Conservation (phyloP, 2,888 invertebrate species). For the Allophyes oxyacanthae region DNA sequence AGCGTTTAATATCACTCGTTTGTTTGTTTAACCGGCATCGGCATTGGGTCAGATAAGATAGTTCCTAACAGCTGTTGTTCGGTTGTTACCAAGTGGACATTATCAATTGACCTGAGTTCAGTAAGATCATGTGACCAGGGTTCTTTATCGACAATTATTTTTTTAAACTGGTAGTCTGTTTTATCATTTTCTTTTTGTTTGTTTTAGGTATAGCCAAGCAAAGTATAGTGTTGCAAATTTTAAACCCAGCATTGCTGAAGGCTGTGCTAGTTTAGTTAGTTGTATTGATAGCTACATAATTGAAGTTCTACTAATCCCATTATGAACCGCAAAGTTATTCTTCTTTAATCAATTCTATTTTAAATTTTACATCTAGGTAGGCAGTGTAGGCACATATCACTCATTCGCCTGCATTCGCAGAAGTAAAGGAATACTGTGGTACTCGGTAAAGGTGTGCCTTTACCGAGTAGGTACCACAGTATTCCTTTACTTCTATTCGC, state of each 20-base stretch:
- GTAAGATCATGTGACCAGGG: conserved; percentile 41
- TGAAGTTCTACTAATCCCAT: conserved; percentile 37
- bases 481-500: conserved; percentile 8
- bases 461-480: too few species aligned
- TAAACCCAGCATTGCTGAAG: conserved; percentile 24
- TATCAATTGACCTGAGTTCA: conserved; percentile 56
- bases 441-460: too few species aligned
- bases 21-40: conserved; percentile 60
- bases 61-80: conserved; percentile 63
- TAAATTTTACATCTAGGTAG: too few species aligned
- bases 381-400: too few species aligned
- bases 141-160: conserved; percentile 27
- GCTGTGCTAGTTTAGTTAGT: conserved; percentile 15
- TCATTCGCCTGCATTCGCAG: too few species aligned
- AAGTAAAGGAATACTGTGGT: too few species aligned
- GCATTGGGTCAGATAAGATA: conserved; percentile 64
- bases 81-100: conserved; percentile 60
- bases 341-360: conserved; percentile 39
- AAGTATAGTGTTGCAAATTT: conserved; percentile 27
- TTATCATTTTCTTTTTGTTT: conserved; percentile 30
- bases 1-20: conserved; percentile 47
- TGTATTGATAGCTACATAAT: conserved; percentile 11
- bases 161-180: conserved; percentile 10
- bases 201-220: conserved; percentile 5
- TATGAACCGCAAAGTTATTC: conserved; percentile 34